Evolutionary conservation across 2,888 invertebrate genomes (phyloP), one percentile per base, ranked within the genome.

Genomic region (Nomada hirtipes): DNA sequence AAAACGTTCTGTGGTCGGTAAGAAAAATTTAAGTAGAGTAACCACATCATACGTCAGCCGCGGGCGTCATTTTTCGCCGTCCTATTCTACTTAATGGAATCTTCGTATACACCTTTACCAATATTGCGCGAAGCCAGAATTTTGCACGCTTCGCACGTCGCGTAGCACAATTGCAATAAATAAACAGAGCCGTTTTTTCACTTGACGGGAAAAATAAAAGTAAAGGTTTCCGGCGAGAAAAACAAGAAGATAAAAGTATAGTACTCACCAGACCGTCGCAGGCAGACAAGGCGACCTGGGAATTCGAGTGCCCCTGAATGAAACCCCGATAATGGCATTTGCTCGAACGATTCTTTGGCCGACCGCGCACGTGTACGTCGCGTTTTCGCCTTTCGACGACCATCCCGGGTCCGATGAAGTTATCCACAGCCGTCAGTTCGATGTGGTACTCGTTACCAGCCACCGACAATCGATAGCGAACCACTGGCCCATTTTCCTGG

Each of bases 231-330:
- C 18, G 52, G 1, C 0, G 13, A 7, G n/a, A 15, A 15, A 67
- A 18, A 29, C 3, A 29, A 26, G 36, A 18, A 23, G 55, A n/a
- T 2, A 61, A 47, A 61, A 60, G 67, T 47, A 60, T 63, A 29
- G 75, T 73, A 94, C 97, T 97, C 94, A 98, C 98, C 95, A 98
- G 94, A 91, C 98, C 98, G 92, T 97, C 95, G 93, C 98, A 98
- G 23, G 97, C 96, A 18, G 97, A 97, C 76, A 98, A 92, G 23
- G 98, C 97, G 69, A 97, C 97, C 84, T 94, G 95, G 53, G 97
- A 97, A 75, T 94, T 94, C 9, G 95, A 94, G 86, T 97, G 96
- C 63, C 97, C 97, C 73, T 96, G 94, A 81, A 98, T 95, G 88
- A 95, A 94, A 86, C 98, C 98, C 78, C 96, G 96, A 94, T 96